These are phyloP conservation scores for Bradypus variegatus DNA, from an alignment of 2,797 vertebrate genomes.

Conservation along the genomic window DNA sequence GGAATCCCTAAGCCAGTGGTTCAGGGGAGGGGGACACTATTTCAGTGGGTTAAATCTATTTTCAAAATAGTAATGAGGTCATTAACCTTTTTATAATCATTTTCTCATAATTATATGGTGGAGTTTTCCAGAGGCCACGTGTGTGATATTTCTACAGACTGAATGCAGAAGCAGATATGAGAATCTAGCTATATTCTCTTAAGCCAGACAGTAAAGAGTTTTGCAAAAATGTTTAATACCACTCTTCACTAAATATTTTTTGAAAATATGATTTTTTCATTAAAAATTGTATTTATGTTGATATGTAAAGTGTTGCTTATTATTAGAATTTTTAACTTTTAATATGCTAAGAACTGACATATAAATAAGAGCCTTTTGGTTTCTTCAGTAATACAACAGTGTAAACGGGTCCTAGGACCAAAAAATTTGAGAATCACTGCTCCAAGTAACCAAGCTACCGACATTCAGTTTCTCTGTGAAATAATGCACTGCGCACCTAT, in stretches of 20 bases:
- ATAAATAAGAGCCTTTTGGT: not conserved
- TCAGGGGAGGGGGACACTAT: not conserved
- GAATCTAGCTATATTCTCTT: not conserved
- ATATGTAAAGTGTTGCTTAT: not conserved
- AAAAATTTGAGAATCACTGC: not conserved
- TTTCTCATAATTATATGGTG: not conserved
- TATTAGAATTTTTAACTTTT: constrained; percentile 15
- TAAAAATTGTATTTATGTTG: not conserved
- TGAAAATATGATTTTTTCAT: not conserved
- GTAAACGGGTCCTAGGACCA: not conserved
- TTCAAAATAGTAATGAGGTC: not conserved
- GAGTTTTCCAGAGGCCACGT: not conserved
- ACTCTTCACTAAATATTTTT: not conserved
- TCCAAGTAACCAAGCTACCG: constrained; percentile 11
- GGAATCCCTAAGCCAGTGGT: not conserved
- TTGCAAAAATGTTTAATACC: not conserved
- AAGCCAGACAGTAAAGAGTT: not conserved
- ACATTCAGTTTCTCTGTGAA: not conserved
- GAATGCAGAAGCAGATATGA: not conserved
- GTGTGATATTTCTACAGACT: not conserved
- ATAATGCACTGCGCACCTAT: not conserved
- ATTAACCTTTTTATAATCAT: not conserved
- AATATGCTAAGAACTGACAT: not conserved
- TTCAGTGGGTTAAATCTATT: not conserved
- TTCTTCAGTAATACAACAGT: not conserved